Base-by-base conservation (phyloP, 2,113 vertebrate species). In the Monarcha castaneiventris region DNA sequence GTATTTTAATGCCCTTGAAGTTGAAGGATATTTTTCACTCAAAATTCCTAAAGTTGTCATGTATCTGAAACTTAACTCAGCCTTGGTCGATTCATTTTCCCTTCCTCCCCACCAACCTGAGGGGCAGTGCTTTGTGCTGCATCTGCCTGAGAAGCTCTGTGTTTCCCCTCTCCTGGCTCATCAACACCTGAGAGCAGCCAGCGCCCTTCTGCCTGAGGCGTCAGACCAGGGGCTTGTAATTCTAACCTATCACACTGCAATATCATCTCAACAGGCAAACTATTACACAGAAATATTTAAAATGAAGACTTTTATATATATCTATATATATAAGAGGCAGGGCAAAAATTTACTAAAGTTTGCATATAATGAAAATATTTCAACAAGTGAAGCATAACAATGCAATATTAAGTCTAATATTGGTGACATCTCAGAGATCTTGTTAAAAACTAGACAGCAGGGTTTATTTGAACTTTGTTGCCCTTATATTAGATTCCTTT, bases 381-480 rank as follows among this genome's bases (percentile, higher is more conserved):
- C 87, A 85, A 80, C 59, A 84, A 89, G 33, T 75, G 81, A 96
- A 94, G 71, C 66, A 72, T 84, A 96, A 94, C 61, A 91, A 92
- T 54, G 63, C 22, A 87, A 78, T 94, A 96, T 87, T 96, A 91
- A 80, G 64, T 87, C 76, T 96, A 95, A 96, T 94, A 97, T 63
- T 89, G 63, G 82, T 94, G 97, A 89, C 94, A 96, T 96, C 96
- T 97, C 87, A 93, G 84, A 91, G 71, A 95, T 96, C 96, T 96
- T 96, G 84, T 89, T 93, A 96, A 94, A 94, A 94, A 90, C 74
- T 79, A 87, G 79, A 62, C 81, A 96, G 85, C 69, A 94, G 79
- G 48, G 67, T 96, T 96, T 96, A 94, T 96, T 96, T 97, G 97
- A 97, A 97, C 97, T 95, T 80, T 92, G 66, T 56, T 95, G 90